These are phyloP conservation scores for Lanistes nyassanus DNA, from an alignment of 1,140 invertebrate genomes.

Conservation along the genomic window DNA sequence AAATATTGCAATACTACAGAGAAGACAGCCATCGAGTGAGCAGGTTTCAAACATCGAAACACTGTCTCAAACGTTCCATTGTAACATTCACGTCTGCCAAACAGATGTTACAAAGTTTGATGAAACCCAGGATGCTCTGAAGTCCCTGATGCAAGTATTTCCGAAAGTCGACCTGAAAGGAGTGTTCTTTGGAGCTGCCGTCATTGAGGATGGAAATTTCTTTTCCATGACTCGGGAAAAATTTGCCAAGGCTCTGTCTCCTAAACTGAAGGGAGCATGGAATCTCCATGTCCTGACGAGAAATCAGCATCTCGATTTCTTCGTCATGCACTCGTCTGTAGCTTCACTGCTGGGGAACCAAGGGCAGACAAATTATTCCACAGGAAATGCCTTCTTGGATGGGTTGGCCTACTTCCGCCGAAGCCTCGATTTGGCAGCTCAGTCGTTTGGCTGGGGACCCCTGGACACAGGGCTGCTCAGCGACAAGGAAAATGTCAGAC, in stretches of 20 bases:
- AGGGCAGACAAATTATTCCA: slow-evolving; percentile 45
- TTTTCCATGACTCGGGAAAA: slow-evolving; percentile 32
- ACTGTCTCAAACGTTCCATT: slow-evolving; percentile 27
- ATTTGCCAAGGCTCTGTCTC: slow-evolving; percentile 31
- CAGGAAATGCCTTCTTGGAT: slow-evolving; percentile 43
- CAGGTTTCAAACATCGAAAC: background rate
- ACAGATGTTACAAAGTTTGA: slow-evolving; percentile 35
- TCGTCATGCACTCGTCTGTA: slow-evolving; percentile 46
- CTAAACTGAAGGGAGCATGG: slow-evolving; percentile 50
- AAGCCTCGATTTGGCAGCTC: slow-evolving; percentile 3
- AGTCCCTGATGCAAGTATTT: slow-evolving; percentile 4
- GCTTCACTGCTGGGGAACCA: slow-evolving; percentile 38
- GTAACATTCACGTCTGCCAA: slow-evolving; percentile 31
- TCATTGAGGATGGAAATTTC: background rate
- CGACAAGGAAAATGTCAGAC: slow-evolving; percentile 18
- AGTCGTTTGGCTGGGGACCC: slow-evolving; percentile 43
- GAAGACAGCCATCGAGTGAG: slow-evolving; percentile 30
- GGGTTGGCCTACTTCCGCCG: slow-evolving; percentile 36
- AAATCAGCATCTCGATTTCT: slow-evolving; percentile 37
- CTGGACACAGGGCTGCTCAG: slow-evolving; percentile 34
- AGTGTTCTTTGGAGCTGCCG: slow-evolving; percentile 7
- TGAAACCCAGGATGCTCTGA: slow-evolving; percentile 25
- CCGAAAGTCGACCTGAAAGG: background rate
- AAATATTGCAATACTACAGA: slow-evolving; percentile 36
- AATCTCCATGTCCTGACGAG: slow-evolving; percentile 33